Conservation (phyloP, 2,888 invertebrate species). For the Elegia similella region DNA sequence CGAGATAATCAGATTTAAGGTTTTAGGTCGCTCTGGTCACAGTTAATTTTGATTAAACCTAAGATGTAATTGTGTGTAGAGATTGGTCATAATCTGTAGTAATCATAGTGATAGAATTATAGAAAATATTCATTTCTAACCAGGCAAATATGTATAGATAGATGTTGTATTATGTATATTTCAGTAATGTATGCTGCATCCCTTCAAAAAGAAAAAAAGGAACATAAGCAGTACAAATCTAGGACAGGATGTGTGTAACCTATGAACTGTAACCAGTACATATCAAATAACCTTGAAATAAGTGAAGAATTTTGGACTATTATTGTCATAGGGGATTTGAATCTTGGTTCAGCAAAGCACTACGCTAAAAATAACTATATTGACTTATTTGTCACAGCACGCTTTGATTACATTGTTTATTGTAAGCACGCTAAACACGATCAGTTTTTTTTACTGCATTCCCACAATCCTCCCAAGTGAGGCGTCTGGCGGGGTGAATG, state of each 20-base stretch:
- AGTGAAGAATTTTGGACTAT: conserved; percentile 39
- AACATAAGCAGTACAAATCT: too few species aligned
- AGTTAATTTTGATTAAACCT: neutral
- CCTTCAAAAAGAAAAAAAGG: too few species aligned
- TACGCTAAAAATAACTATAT: conserved; percentile 66
- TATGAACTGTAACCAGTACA: neutral
- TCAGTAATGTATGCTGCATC: too few species aligned
- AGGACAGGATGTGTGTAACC: too few species aligned
- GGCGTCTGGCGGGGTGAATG: too few species aligned
- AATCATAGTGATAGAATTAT: too few species aligned
- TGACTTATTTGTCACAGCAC: conserved; percentile 80
- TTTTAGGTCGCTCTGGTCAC: neutral
- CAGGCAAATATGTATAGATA: too few species aligned
- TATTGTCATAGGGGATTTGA: conserved; percentile 62
- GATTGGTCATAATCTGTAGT: too few species aligned
- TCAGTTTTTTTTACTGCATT: conserved; percentile 15
- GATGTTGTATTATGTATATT: too few species aligned
- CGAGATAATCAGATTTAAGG: conserved; percentile 49
- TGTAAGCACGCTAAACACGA: conserved; percentile 28
- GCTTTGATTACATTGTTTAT: conserved; percentile 52
- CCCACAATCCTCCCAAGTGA: too few species aligned
- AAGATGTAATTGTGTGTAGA: too few species aligned
- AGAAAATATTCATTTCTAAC: too few species aligned
- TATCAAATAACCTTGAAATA: conserved; percentile 22
- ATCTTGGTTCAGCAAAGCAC: conserved; percentile 62